Evolutionary conservation across 1,140 invertebrate species (phyloP).

Genomic region (Papilio helenus): DNA sequence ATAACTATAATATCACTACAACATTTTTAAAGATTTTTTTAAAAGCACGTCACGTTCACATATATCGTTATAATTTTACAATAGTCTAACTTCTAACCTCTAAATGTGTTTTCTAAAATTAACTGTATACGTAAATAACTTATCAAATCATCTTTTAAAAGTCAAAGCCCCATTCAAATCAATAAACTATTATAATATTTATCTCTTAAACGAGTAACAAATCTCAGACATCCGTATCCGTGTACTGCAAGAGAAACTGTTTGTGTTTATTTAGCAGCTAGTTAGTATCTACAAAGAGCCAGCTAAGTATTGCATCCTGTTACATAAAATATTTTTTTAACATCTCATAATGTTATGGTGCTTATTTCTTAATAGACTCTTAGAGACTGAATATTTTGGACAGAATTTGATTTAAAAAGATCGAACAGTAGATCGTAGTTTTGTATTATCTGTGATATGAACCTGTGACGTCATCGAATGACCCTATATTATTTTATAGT

Average conservation of each 20-base stretch:
- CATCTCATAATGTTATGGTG: not conserved
- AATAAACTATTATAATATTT: not conserved
- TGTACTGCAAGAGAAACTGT: not conserved
- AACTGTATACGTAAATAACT: too few relatives aligned
- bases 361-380: not conserved
- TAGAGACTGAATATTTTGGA: not conserved
- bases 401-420: too few relatives aligned
- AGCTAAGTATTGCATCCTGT: too few relatives aligned
- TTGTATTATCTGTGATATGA: too few relatives aligned
- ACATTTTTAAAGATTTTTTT: too few relatives aligned
- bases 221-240: conserved; percentile 1
- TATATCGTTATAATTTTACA: too few relatives aligned
- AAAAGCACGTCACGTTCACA: too few relatives aligned
- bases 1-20: too few relatives aligned
- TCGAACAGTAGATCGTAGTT: too few relatives aligned
- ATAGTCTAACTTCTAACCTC: too few relatives aligned
- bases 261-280: not conserved
- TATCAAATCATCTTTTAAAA: too few relatives aligned
- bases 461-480: not conserved
- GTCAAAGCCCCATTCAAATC: not conserved
- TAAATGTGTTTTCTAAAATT: too few relatives aligned
- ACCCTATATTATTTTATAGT: not conserved
- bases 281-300: not conserved
- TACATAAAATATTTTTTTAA: not conserved
- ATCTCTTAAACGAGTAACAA: not conserved